phyloP scores from a whole-genome alignment of 2,113 vertebrate genomes.

The Fulmarus glacialis region DNA sequence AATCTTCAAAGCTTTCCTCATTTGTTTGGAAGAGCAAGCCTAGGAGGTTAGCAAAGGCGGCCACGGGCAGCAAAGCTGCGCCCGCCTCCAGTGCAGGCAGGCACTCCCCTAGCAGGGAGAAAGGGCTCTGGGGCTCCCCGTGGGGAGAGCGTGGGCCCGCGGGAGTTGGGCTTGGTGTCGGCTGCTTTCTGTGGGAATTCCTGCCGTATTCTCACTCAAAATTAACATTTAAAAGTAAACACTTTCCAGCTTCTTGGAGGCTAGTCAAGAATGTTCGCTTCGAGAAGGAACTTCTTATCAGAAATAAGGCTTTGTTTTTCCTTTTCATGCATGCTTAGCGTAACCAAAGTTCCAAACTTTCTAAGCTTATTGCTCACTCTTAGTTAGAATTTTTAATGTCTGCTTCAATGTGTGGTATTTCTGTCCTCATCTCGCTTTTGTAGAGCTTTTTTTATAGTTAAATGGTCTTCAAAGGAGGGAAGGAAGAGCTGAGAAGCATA shows the following conservation, averaged over 20 bases:
- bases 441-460: neutral
- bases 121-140: accelerated
- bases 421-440: neutral
- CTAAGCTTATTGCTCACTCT: neutral
- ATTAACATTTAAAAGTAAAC: neutral
- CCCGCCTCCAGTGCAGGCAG: too few species aligned
- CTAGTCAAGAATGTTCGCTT: neutral
- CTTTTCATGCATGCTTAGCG: neutral
- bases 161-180: accelerated
- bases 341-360: neutral
- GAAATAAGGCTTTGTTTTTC: neutral
- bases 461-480: neutral
- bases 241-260: neutral
- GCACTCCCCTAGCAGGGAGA: neutral
- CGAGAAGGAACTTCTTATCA: neutral
- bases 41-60: neutral
- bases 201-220: neutral
- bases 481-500: neutral
- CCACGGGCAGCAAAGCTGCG: neutral
- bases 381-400: neutral
- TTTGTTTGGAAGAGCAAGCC: neutral
- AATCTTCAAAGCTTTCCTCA: neutral
- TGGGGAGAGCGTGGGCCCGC: neutral
- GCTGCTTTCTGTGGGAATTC: neutral
- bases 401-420: neutral